These are phyloP conservation scores for Centroberyx gerrardi DNA, from an alignment of 2,797 vertebrate genomes.

Conservation along the genomic window DNA sequence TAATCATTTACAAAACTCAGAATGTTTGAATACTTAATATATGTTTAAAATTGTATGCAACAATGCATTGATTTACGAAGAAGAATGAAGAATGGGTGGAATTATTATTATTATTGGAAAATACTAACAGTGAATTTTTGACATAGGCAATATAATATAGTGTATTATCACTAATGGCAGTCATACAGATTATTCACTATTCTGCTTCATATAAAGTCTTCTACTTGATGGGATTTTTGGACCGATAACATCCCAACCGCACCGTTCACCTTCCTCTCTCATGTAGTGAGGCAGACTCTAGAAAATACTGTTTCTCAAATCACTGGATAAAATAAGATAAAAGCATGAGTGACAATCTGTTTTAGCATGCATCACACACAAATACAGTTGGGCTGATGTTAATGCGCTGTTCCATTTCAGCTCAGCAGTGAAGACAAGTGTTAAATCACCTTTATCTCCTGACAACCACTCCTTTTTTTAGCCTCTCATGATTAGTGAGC, in stretches of 20 bases:
- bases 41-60: slow-evolving; percentile 2
- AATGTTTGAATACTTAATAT: neutral
- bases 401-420: slow-evolving; percentile 30
- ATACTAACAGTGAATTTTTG: neutral
- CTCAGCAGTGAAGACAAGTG: slow-evolving; percentile 43
- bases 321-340: neutral
- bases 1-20: neutral
- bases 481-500: slow-evolving; percentile 40
- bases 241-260: neutral
- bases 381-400: slow-evolving; percentile 4
- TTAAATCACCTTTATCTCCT: slow-evolving; percentile 53
- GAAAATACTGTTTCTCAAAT: neutral
- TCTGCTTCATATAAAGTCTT: neutral
- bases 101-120: neutral
- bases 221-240: slow-evolving; percentile 6
- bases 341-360: neutral
- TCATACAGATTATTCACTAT: slow-evolving; percentile 3
- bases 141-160: neutral
- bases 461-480: slow-evolving; percentile 33
- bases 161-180: slow-evolving; percentile 7
- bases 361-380: slow-evolving; percentile 11
- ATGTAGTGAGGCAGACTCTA: neutral
- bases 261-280: neutral
- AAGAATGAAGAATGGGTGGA: no score
- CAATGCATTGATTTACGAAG: neutral